Evolutionary conservation across 2,113 vertebrate genomes (phyloP), one percentile per base, ranked within the genome.

Genomic region (Hypomesus transpacificus): DNA sequence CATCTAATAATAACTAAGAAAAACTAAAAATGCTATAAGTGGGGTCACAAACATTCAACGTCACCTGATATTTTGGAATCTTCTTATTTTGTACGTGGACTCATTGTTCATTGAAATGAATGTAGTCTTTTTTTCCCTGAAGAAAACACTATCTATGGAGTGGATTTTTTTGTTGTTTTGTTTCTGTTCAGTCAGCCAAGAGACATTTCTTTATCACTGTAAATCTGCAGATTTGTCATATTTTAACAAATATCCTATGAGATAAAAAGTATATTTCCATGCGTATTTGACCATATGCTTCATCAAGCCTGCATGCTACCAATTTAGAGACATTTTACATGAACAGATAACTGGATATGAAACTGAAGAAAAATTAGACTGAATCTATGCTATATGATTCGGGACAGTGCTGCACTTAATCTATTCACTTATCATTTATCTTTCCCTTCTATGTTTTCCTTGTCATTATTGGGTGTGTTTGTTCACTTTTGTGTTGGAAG

Each of bases 381-480:
- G 85, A 82, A 81, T 79, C 82, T 90, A 89, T 86, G 89, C 90
- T 90, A 83, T 90, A 89, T 91, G 89, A 90, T 91, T 94, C 94
- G 91, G 92, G 91, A 90, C 92, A 92, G 90, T 91, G 93, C 94
- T 94, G 95, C 95, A 94, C 94, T 96, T 92, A 90, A 75, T 66
- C 91, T 90, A 80, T 87, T 51, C 65, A 66, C 62, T 73, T 78
- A 68, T 62, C 68, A 76, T 84, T 82, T 66, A 75, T 87, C 88
- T 90, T 92, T 75, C n/a, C 56, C 72, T 80, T 76, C 70, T 62
- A 21, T 50, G 89, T 85, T 89, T 66, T 31, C 61, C 52, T 20
- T 69, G 75, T 89, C 82, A 72, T 85, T 75, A 72, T 82, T 79
- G 81, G 81, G 85, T 82, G 80, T 82, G 77, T 91, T 79, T 80